Conservation (phyloP, 2,113 vertebrate species). For the Serilophus lunatus region DNA sequence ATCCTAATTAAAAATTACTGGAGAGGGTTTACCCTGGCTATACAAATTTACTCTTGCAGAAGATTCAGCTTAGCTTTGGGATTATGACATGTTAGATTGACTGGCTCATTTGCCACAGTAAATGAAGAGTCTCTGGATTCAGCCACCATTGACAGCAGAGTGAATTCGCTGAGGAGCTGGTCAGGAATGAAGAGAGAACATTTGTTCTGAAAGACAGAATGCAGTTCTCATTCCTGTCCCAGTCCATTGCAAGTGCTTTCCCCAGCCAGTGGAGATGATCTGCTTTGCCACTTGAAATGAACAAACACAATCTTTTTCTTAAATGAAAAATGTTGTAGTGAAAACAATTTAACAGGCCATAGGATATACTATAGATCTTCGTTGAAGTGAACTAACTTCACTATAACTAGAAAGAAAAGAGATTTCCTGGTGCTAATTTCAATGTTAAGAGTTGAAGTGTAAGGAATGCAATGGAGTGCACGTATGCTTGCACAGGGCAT, state of each 20-base stretch:
- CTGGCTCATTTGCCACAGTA: conserved; percentile 9
- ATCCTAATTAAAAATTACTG: background rate
- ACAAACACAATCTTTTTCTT: background rate
- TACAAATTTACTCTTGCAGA: background rate
- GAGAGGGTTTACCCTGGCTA: background rate
- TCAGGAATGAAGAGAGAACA: background rate
- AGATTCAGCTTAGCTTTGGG: background rate
- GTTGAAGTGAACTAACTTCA: background rate
- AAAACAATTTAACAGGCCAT: background rate
- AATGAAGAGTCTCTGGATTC: background rate
- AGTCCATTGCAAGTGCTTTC: background rate
- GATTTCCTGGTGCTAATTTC: background rate
- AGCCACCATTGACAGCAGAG: background rate
- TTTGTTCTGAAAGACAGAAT: background rate
- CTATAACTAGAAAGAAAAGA: background rate
- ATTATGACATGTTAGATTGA: conserved; percentile 23
- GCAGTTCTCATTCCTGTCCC: background rate
- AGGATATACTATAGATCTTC: background rate
- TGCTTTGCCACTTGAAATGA: background rate
- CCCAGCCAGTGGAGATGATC: background rate
- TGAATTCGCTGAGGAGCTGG: background rate
- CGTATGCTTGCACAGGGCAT: background rate
- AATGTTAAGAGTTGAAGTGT: background rate
- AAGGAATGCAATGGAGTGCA: background rate
- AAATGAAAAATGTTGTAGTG: background rate